Conservation (phyloP, 1,140 invertebrate genomes). For the Phocides pigmalion region DNA sequence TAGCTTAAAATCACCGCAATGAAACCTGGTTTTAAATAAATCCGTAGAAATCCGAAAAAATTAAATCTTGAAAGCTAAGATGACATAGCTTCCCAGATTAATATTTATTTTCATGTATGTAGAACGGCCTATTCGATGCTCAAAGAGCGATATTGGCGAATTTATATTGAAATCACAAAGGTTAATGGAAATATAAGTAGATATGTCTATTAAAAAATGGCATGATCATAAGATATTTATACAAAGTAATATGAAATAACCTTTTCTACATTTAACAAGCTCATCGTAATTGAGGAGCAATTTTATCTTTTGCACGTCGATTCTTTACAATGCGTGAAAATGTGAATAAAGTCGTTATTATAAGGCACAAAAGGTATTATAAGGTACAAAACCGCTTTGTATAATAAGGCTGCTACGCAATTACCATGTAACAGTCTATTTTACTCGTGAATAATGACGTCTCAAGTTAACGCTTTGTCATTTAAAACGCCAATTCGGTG, state of each 20-base stretch:
- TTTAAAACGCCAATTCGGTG: conserved; percentile 20
- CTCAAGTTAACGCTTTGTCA: conserved; percentile 31
- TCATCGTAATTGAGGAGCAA: conserved; percentile 24
- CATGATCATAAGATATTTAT: no score
- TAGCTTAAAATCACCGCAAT: no score
- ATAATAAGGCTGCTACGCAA: conserved; percentile 31
- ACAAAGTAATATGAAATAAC: conserved; percentile 10
- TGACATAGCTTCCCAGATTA: no score
- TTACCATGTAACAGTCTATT: conserved; percentile 33
- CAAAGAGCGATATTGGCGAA: no score
- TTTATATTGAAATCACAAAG: no score
- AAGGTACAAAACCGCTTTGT: conserved; percentile 34
- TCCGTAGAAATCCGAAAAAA: no score
- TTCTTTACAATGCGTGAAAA: conserved; percentile 35
- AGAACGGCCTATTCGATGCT: no score
- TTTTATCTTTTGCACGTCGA: conserved; percentile 34
- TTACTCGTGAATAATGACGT: conserved; percentile 31
- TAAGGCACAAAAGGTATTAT: conserved; percentile 26
- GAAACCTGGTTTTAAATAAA: no score
- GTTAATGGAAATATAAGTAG: no score
- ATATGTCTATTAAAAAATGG: no score
- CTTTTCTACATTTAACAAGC: conserved; percentile 13
- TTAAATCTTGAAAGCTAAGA: no score
- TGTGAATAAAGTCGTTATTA: conserved; percentile 34
- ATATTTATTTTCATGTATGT: no score